Conservation (phyloP, 2,113 vertebrate species). For the Terrapene triunguis region DNA sequence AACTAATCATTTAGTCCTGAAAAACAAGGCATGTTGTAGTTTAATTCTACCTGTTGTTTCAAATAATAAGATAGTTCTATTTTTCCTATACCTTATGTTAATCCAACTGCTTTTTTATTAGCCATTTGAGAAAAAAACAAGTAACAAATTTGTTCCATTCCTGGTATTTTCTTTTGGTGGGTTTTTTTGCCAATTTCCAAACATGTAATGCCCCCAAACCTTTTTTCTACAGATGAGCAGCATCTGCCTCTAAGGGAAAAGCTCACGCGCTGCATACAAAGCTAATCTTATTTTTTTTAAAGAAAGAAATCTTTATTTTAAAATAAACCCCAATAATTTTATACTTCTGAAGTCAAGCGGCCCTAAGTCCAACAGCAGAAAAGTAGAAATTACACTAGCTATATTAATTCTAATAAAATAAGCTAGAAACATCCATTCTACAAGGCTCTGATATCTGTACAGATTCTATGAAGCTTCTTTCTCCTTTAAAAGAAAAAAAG, state of each 20-base stretch:
- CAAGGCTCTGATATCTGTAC: not conserved
- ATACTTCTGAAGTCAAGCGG: not conserved
- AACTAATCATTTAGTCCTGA: constrained; percentile 4
- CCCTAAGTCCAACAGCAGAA: not conserved
- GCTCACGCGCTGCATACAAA: not conserved
- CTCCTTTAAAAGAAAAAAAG: not conserved
- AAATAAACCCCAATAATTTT: not conserved
- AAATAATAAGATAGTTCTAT: not conserved
- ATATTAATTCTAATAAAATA: not conserved
- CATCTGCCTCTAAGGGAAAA: not conserved
- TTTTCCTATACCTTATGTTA: not conserved
- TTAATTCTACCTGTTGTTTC: not conserved
- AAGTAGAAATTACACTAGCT: not conserved
- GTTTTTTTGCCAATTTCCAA: not conserved
- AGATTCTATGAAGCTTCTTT: not conserved
- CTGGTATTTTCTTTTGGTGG: not conserved
- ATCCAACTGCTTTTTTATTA: not conserved
- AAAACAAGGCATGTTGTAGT: not conserved
- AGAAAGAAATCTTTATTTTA: not conserved
- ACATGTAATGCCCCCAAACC: not conserved
- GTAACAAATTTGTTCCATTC: fast-evolving
- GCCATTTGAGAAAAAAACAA: not conserved
- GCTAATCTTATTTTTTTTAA: not conserved
- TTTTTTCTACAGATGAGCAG: not conserved
- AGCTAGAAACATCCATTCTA: not conserved